These are phyloP conservation scores for Operophtera brumata DNA, from an alignment of 2,888 invertebrate species.

Conservation along the genomic window DNA sequence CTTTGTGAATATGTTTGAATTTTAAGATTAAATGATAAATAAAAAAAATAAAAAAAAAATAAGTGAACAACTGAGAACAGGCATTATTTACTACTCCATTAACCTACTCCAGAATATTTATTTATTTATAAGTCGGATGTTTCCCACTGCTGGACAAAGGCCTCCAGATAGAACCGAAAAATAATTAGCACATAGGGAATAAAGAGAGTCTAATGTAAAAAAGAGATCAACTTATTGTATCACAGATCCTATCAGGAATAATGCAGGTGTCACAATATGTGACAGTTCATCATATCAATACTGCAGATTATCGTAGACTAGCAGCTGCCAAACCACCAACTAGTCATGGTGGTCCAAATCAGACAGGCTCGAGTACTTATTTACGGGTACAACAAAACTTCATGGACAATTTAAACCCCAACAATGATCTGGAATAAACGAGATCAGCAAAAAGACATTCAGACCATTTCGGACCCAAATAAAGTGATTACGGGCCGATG, in stretches of 20 bases:
- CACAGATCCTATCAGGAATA: conserved; percentile 2
- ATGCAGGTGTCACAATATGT: conserved; percentile 11
- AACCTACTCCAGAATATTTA: no score
- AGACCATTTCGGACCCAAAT: conserved; percentile 53
- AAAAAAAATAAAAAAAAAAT: no score
- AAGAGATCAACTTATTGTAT: background rate
- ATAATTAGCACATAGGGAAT: no score
- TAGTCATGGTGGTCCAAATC: conserved; percentile 34
- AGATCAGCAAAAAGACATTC: conserved; percentile 57
- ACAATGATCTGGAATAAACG: conserved; percentile 62
- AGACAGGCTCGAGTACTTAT: conserved; percentile 30
- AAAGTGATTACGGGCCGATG: conserved; percentile 60
- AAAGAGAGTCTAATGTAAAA: no score
- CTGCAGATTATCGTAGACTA: conserved; percentile 14
- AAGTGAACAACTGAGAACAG: no score
- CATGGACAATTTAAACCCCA: conserved; percentile 60
- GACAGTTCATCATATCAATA: conserved; percentile 18
- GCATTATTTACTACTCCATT: no score
- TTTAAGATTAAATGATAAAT: no score
- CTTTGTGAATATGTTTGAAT: no score
- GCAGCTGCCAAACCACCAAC: conserved; percentile 29
- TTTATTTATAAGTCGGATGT: no score
- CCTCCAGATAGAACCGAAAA: no score
- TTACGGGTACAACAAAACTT: conserved; percentile 44
- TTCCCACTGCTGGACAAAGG: no score